A percentile compares a stretch with the other conserved stretches of the same genome.
Conservation (phyloP, 2,797 vertebrate species). For the Catharus ustulatus region DNA sequence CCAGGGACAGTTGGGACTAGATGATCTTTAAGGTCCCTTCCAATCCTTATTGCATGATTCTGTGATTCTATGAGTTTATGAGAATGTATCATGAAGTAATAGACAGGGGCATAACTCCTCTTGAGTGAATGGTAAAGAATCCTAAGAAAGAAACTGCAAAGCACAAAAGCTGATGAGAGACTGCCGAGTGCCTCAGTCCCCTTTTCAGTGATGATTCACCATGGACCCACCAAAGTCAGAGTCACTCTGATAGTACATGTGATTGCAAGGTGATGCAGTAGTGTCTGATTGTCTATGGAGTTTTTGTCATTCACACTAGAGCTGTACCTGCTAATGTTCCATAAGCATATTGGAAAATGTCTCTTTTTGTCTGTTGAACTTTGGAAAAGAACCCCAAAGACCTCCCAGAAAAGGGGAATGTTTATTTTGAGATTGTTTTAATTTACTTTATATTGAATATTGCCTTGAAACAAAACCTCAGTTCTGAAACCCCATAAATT, state of each 20-base stretch:
- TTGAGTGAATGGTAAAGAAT: neutral
- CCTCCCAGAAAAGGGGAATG: slow-evolving; percentile 1
- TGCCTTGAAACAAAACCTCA: slow-evolving; percentile 18
- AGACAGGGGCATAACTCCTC: neutral
- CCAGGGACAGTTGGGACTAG: neutral
- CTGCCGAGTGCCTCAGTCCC: neutral
- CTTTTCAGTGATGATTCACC: neutral
- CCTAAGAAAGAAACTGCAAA: neutral
- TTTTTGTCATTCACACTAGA: neutral
- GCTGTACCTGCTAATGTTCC: neutral
- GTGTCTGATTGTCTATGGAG: neutral
- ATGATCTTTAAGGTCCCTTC: neutral
- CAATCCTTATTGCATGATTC: neutral
- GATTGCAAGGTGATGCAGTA: neutral
- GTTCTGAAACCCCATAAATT: neutral
- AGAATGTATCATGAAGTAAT: neutral
- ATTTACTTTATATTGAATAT: slow-evolving; percentile 27
- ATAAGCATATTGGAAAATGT: neutral
- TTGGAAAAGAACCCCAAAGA: neutral
- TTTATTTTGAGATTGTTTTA: neutral
- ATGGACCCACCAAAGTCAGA: neutral
- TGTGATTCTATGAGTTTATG: neutral
- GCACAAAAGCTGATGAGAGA: neutral
- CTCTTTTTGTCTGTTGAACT: neutral
- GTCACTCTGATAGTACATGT: neutral